Evolutionary conservation across 2,888 invertebrate species (phyloP).

Genomic region (Galerucella pusilla): DNA sequence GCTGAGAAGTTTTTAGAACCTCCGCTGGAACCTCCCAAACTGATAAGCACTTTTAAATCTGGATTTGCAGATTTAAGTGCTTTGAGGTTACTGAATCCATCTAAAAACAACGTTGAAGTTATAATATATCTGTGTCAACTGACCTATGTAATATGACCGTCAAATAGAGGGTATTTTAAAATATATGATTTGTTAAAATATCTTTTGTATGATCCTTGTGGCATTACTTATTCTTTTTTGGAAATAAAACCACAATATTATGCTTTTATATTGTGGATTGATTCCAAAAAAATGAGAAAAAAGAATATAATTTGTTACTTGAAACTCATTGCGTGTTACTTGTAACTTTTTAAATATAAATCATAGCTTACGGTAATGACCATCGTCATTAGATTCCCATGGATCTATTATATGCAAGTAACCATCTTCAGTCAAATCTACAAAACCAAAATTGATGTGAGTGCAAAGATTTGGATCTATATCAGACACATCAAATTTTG

Average conservation of each 20-base stretch:
- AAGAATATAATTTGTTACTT: too few relatives aligned
- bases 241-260: too few relatives aligned
- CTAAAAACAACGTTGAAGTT: slow-evolving; percentile 10
- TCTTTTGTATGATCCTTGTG: too few relatives aligned
- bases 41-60: slow-evolving; percentile 69
- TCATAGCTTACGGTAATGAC: slow-evolving; percentile 11
- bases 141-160: too few relatives aligned
- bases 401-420: slow-evolving; percentile 38
- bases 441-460: slow-evolving; percentile 50
- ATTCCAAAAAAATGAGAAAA: too few relatives aligned
- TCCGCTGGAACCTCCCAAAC: slow-evolving; percentile 77
- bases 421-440: slow-evolving; percentile 46
- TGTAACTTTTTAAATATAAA: background rate
- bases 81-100: slow-evolving; percentile 29
- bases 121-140: too few relatives aligned
- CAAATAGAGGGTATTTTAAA: too few relatives aligned
- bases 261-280: too few relatives aligned
- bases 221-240: too few relatives aligned
- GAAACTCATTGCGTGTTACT: too few relatives aligned
- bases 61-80: slow-evolving; percentile 67
- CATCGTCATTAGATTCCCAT: slow-evolving; percentile 38
- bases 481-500: slow-evolving; percentile 44
- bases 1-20: slow-evolving; percentile 58
- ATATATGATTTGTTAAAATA: too few relatives aligned
- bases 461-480: slow-evolving; percentile 49